Base-by-base conservation (phyloP, 2,888 invertebrate genomes). In the Drosophila greeni region DNA sequence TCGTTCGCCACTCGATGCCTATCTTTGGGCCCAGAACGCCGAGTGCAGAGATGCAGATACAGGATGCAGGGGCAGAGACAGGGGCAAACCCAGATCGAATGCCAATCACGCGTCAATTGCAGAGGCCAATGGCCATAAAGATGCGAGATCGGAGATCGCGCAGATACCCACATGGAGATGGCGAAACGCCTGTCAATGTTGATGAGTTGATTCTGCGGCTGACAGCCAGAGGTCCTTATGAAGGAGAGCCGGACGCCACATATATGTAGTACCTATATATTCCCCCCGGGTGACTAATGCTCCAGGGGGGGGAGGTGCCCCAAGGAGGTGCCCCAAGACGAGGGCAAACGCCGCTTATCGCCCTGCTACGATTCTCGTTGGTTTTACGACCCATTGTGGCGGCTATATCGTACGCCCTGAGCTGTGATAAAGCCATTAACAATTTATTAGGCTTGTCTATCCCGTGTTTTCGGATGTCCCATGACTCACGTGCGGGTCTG, bases 351-450 rank as follows among this genome's bases (percentile, higher is more conserved):
- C 61, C 68, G 62, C 71, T 78, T 77, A 77, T 77, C 76, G 74
- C 23, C 33, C 34, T 58, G 43, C 29, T 52, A 29, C 33, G 48
- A 54, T 37, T 59, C 16, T 61, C 65, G 37, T 55, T 66, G 56
- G 74, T 60, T 76, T 78, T 72, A 78, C 53, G 82, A 72, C 60
- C 72, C 66, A 31, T 49, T 51, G 66, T 68, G 64, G 70, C 68
- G 75, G 66, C 68, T 69, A 67, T 73, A 79, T 67, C 72, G 70
- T 76, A 73, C 74, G 79, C 80, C 71, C 66, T 5, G 73, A 75
- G 78, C 79, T 81, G 82, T 81, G 83, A 79, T 83, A 79, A 81
- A 79, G 72, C 79, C 79, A 79, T 79, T 79, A 83, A 79, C 83
- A 79, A 83, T 79, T 83, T 83, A 79, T 83, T 79, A 83, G 70